phyloP scores from a whole-genome alignment of 2,888 invertebrate species.

The Onthophagus sagittarius region DNA sequence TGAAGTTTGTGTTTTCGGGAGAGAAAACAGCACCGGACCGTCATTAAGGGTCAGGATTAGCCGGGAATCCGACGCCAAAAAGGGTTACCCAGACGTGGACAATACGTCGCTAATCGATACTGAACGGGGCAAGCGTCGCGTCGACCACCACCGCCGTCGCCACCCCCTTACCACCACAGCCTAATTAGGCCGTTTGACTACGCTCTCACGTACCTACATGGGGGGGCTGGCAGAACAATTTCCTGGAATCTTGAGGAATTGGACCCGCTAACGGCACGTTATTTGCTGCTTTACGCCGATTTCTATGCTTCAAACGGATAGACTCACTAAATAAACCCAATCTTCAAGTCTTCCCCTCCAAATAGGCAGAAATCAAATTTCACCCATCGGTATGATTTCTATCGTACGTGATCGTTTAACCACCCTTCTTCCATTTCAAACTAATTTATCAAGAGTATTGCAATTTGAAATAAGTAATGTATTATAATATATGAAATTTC shows the following conservation, averaged over 20 bases:
- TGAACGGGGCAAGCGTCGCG: conserved; percentile 30
- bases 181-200: conserved; percentile 31
- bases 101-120: conserved; percentile 20
- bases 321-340: conserved; percentile 41
- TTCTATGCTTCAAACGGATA: conserved; percentile 46
- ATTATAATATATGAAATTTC: too few species aligned
- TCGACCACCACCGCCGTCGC: conserved; percentile 11
- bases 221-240: conserved; percentile 39
- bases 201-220: conserved; percentile 33
- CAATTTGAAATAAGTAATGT: too few species aligned
- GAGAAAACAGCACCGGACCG: conserved; percentile 34
- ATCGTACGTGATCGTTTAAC: conserved; percentile 41
- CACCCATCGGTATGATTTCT: conserved; percentile 47
- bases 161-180: neutral
- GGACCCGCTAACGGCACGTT: conserved; percentile 42
- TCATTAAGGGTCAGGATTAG: conserved; percentile 39
- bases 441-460: neutral
- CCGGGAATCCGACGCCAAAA: conserved; percentile 30
- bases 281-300: conserved; percentile 48
- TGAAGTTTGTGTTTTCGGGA: conserved; percentile 30
- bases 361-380: conserved; percentile 35
- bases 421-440: neutral
- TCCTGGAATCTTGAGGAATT: conserved; percentile 46
- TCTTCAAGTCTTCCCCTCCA: conserved; percentile 27
- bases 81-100: conserved; percentile 31